A percentile compares a stretch with the other conserved stretches of the same genome.
Evolutionary conservation across 1,140 invertebrate genomes (phyloP).

Genomic region (Drosophila tristis): DNA sequence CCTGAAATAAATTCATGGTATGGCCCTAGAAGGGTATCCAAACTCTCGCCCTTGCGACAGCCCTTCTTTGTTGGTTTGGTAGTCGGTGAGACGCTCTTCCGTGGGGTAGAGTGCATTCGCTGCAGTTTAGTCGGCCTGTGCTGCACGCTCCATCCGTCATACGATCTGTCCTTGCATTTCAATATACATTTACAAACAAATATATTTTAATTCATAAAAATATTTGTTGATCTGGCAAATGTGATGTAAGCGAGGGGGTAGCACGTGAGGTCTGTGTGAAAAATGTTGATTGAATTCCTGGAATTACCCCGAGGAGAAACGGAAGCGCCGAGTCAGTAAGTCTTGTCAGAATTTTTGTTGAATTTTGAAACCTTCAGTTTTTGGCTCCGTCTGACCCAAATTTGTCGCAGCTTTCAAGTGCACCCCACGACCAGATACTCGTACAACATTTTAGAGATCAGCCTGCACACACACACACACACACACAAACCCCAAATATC

Average conservation of each 20-base stretch:
- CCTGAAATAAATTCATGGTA: too few relatives aligned
- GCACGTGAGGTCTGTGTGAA: constrained; percentile 61
- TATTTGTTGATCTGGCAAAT: constrained; percentile 58
- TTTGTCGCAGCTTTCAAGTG: not conserved
- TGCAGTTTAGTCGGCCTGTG: constrained; percentile 70
- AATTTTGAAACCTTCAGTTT: constrained; percentile 36
- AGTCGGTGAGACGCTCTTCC: constrained; percentile 33
- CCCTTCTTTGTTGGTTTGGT: not conserved
- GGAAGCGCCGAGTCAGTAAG: constrained; percentile 65
- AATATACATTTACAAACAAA: not conserved
- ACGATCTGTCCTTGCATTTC: constrained; percentile 34
- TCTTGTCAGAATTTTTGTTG: constrained; percentile 30
- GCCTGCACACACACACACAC: constrained; percentile 4
- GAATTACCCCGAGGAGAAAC: constrained; percentile 63
- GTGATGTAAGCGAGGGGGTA: constrained; percentile 36
- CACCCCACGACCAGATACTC: not conserved
- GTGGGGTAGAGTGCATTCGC: constrained; percentile 57
- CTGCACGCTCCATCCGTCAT: constrained; percentile 63
- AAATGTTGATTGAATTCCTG: constrained; percentile 68
- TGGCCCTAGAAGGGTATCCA: too few relatives aligned
- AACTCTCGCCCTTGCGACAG: too few relatives aligned
- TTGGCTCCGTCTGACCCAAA: constrained; percentile 23
- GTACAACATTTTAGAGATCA: constrained; percentile 30
- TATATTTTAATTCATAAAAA: constrained; percentile 59
- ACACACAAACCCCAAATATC: constrained; percentile 21